Conservation (phyloP, 1,140 invertebrate species). For the Pseudomyrmex gracilis region DNA sequence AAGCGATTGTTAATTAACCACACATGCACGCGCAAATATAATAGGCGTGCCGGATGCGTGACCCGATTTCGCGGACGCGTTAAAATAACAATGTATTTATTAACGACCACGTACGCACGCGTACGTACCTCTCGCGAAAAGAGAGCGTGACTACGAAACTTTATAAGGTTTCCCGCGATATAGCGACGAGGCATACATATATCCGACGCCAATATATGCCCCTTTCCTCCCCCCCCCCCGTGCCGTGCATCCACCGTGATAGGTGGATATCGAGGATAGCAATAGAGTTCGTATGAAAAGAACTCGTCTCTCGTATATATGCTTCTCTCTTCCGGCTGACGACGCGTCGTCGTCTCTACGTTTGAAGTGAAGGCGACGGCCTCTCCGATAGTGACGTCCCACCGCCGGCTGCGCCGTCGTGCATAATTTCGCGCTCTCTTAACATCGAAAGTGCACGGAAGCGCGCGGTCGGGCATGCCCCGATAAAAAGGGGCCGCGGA, state of each 20-base stretch:
- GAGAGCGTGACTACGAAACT: constrained; percentile 40
- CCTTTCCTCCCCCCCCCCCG: too few relatives aligned
- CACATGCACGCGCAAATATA: constrained; percentile 35
- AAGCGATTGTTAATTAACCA: constrained; percentile 49
- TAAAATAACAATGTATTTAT: constrained; percentile 58
- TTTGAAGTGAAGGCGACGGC: constrained; percentile 12
- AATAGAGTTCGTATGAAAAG: constrained; percentile 8
- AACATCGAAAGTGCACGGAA: constrained; percentile 33
- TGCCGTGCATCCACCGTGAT: neutral
- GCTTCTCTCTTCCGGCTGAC: constrained; percentile 1
- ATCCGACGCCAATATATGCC: neutral
- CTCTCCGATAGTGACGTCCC: neutral
- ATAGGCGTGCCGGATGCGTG: constrained; percentile 18
- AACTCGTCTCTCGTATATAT: neutral
- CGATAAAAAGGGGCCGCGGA: neutral
- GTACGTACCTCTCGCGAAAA: constrained; percentile 1
- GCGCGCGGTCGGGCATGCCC: neutral
- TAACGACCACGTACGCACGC: constrained; percentile 28
- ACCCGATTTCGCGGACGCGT: constrained; percentile 25
- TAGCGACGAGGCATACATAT: neutral
- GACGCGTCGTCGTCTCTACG: neutral
- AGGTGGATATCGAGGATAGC: constrained; percentile 15
- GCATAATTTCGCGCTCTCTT: constrained; percentile 47
- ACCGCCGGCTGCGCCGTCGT: constrained; percentile 1
- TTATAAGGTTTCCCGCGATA: constrained; percentile 24